These are phyloP conservation scores for Tupaia chinensis DNA, from an alignment of 2,113 vertebrate genomes.

Conservation along the genomic window DNA sequence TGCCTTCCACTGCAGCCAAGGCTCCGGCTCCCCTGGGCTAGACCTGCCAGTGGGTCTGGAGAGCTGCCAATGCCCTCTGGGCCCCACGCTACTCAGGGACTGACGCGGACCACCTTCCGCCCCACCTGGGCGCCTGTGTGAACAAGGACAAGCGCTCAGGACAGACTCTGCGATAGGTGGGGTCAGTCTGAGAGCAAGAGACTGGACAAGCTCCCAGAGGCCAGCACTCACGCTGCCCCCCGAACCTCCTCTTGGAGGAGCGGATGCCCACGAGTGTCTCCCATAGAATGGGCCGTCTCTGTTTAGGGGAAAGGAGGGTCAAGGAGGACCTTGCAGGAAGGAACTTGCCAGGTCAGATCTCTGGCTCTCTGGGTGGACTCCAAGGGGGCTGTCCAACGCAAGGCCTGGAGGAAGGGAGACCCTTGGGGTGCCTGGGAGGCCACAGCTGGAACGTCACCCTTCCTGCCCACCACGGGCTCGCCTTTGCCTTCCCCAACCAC, in stretches of 20 bases:
- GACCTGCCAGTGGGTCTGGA: neutral
- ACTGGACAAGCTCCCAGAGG: rapidly evolving
- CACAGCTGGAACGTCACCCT: neutral
- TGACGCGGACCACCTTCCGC: neutral
- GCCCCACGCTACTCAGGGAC: neutral
- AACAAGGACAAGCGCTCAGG: neutral
- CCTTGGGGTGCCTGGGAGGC: neutral
- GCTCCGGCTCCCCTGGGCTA: neutral
- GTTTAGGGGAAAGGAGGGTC: no score
- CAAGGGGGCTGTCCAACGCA: neutral
- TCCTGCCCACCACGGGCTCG: neutral
- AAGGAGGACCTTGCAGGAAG: neutral
- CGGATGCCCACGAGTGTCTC: neutral
- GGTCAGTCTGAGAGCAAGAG: neutral
- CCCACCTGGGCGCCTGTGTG: neutral
- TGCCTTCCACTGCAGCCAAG: rapidly evolving
- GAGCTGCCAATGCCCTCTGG: neutral
- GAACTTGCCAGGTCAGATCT: neutral
- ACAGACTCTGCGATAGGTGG: neutral
- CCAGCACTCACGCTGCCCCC: neutral
- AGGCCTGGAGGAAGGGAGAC: neutral
- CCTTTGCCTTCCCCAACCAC: neutral
- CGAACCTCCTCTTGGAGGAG: neutral
- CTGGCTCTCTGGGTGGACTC: neutral
- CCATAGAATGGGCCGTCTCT: neutral